Conservation (phyloP, 1,140 invertebrate species). For the Macrobrachium rosenbergii region DNA sequence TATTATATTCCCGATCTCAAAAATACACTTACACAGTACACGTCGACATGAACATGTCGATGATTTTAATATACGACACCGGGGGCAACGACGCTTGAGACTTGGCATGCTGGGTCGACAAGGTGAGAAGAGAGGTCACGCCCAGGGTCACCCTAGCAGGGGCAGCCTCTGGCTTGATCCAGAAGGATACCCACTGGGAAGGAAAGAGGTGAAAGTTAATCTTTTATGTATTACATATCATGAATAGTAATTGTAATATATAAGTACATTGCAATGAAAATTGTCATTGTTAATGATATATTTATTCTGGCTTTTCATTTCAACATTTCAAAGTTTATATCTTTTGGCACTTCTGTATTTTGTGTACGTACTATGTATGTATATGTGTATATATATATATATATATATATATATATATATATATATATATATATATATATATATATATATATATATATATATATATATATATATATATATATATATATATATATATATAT, state of each 20-base stretch:
- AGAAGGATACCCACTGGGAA: slow-evolving; percentile 63
- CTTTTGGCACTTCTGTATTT: no score
- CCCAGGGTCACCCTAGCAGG: slow-evolving; percentile 83
- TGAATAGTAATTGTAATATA: no score
- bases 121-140: slow-evolving; percentile 88
- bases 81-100: slow-evolving; percentile 31
- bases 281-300: no score
- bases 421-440: background rate
- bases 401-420: background rate
- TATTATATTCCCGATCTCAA: no score
- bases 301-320: no score
- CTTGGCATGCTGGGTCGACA: slow-evolving; percentile 79
- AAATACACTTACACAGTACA: slow-evolving; percentile 56
- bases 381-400: background rate
- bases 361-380: no score
- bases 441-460: background rate
- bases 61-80: slow-evolving; percentile 52
- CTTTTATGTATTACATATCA: background rate
- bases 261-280: no score
- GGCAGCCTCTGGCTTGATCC: slow-evolving; percentile 64
- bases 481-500: background rate
- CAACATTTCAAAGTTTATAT: no score
- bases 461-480: background rate
- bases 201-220: background rate
- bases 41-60: slow-evolving; percentile 59